Evolutionary conservation across 2,113 vertebrate species (phyloP).

Genomic region (Cebus imitator): DNA sequence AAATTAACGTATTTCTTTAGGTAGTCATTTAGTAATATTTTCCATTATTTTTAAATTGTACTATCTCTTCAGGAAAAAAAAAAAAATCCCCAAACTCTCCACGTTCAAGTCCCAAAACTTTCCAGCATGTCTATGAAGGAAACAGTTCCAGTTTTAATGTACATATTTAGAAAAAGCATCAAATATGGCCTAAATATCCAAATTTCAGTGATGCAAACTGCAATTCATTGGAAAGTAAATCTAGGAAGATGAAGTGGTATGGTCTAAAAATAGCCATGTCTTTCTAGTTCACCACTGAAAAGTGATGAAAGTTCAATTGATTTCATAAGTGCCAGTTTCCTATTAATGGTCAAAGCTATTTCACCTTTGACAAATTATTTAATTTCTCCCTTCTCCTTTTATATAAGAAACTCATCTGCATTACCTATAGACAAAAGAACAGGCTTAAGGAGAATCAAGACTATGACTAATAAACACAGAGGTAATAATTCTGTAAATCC

Average conservation of each 20-base stretch:
- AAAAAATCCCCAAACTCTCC: neutral
- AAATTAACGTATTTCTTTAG: neutral
- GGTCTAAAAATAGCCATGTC: neutral
- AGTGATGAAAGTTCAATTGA: neutral
- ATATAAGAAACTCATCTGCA: neutral
- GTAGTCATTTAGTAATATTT: neutral
- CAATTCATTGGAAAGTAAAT: neutral
- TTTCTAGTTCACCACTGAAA: neutral
- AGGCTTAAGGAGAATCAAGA: neutral
- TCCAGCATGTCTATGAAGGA: neutral
- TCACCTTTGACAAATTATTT: neutral
- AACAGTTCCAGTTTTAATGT: neutral
- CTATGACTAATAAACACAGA: neutral
- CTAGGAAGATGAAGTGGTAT: neutral
- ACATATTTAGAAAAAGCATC: neutral
- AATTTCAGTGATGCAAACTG: neutral
- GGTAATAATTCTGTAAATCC: neutral
- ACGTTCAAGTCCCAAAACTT: neutral
- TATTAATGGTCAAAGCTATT: neutral
- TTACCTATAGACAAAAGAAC: neutral
- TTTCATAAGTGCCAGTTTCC: neutral
- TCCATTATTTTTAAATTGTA: conserved; percentile 8
- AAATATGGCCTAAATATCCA: neutral
- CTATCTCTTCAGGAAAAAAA: neutral
- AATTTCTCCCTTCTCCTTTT: neutral